Conservation (phyloP, 2,888 invertebrate species). For the Pterostichus madidus region DNA sequence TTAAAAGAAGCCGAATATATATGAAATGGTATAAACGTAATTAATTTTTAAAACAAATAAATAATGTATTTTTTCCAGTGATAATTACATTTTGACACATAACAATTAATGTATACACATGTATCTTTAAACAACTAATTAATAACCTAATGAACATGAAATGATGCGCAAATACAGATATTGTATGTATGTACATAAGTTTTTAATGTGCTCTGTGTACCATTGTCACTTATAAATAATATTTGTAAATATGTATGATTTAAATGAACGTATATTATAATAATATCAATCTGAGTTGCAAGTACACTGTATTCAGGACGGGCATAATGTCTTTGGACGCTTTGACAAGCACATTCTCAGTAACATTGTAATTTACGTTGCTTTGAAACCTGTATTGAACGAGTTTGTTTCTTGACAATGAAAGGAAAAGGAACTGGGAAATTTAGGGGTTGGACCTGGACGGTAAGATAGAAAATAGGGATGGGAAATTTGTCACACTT, state of each 20-base stretch:
- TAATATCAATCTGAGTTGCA: conserved; percentile 53
- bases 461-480: conserved; percentile 42
- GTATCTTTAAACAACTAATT: conserved; percentile 65
- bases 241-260: conserved; percentile 53
- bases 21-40: conserved; percentile 15
- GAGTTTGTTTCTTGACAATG: not conserved
- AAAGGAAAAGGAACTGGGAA: not conserved
- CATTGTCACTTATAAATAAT: conserved; percentile 59
- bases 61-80: conserved; percentile 64
- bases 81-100: conserved; percentile 66
- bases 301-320: conserved; percentile 66
- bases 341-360: conserved; percentile 39
- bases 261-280: conserved; percentile 52
- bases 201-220: conserved; percentile 61
- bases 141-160: conserved; percentile 54
- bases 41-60: conserved; percentile 66
- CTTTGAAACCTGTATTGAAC: conserved; percentile 50
- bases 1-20: conserved; percentile 22
- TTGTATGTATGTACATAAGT: conserved; percentile 63
- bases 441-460: conserved; percentile 30
- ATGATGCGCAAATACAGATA: conserved; percentile 61
- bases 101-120: conserved; percentile 67
- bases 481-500: conserved; percentile 6
- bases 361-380: conserved; percentile 46
- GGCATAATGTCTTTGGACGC: conserved; percentile 64